Base-by-base conservation (phyloP, 2,797 vertebrate genomes). In the Macropodus opercularis region DNA sequence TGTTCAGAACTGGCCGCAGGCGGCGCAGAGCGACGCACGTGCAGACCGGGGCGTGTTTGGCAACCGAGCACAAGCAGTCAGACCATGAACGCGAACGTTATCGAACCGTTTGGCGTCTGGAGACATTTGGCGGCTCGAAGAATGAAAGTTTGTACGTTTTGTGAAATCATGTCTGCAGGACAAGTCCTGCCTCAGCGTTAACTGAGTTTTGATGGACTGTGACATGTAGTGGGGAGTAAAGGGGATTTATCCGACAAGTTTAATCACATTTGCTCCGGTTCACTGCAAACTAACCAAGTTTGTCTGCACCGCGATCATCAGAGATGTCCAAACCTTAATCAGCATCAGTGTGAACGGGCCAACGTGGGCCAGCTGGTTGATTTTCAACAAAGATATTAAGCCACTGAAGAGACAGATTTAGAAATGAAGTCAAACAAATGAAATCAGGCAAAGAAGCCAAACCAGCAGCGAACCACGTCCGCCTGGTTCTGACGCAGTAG, bases 1-100 rank as follows among this genome's bases (percentile, higher is more conserved):
- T 72, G 69, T 56, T 75, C 54, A 73, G 46, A 36, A 59, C 38
- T 47, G 38, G 55, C 59, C 54, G 23, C 55, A 77, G 62, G 40
- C 78, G 17, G 56, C 53, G 14, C 31, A 19, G 42, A 62, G 3
- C 13, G 1, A 44, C 51, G 44, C 49, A 69, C 19, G n/a, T 51
- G 68, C 27, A 41, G 48, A 59, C 12, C 13, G 1, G 5, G 31
- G 9, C 46, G 56, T 43, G 18, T 47, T 57, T 68, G 44, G 38
- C 38, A 52, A 8, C 3, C 0, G 10, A 8, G 26, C 49, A 59
- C 40, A 58, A 18, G 14, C 40, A 55, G 14, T 29, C 17, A 41
- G n/a, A n/a, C n/a, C n/a, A n/a, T n/a, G n/a, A n/a, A n/a, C n/a
- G n/a, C n/a, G 18, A 27, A 2, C 48, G 19, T 58, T 43, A 11